A percentile compares a stretch with the other conserved stretches of the same genome.
Conservation (phyloP, 1,140 invertebrate genomes). For the Scaptomyza montana region DNA sequence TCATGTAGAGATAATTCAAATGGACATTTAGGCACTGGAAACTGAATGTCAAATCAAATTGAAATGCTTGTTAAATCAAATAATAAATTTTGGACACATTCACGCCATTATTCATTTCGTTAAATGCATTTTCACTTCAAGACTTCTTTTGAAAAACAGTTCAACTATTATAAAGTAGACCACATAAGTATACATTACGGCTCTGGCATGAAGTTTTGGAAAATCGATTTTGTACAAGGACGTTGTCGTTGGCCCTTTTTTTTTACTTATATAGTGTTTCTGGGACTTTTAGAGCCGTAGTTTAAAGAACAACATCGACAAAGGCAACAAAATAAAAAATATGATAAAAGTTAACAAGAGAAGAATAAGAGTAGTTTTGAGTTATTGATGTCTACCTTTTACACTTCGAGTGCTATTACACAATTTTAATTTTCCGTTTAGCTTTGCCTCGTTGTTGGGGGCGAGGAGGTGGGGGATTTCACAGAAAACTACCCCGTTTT, state of each 20-base stretch:
- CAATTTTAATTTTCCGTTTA: conserved; percentile 66
- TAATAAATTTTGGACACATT: conserved; percentile 29
- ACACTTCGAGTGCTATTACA: conserved; percentile 74
- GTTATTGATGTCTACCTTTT: conserved; percentile 70
- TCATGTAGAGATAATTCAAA: neutral
- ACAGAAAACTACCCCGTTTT: conserved; percentile 73
- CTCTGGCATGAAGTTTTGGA: conserved; percentile 78
- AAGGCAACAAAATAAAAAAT: conserved; percentile 13
- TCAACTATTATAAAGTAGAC: conserved; percentile 3
- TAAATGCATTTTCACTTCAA: neutral
- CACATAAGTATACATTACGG: conserved; percentile 60
- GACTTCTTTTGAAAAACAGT: neutral
- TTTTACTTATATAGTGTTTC: conserved; percentile 27
- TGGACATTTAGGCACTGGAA: conserved; percentile 1
- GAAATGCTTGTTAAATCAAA: conserved; percentile 19
- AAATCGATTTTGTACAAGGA: conserved; percentile 83
- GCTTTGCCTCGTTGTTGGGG: conserved; percentile 33
- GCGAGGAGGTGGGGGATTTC: conserved; percentile 63
- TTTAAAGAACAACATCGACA: conserved; percentile 25
- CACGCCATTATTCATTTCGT: neutral
- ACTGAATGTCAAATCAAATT: conserved; percentile 54
- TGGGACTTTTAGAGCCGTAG: conserved; percentile 32
- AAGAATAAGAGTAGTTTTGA: conserved; percentile 19
- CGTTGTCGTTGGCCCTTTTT: conserved; percentile 59
- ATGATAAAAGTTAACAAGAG: neutral